phyloP scores from a whole-genome alignment of 1,140 invertebrate species.

The Heliconius melpomene region DNA sequence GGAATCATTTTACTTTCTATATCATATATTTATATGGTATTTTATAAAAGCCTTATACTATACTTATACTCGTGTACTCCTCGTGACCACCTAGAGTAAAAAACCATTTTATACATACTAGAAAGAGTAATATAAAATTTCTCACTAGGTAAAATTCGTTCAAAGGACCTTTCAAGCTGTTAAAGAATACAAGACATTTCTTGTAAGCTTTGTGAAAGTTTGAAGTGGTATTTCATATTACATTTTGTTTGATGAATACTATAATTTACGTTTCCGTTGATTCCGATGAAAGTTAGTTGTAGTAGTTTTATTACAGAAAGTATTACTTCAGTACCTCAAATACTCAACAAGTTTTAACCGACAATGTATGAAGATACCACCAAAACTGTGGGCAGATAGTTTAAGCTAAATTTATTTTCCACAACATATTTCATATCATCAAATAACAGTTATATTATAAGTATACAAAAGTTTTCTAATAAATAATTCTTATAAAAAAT shows the following conservation, averaged over 20 bases:
- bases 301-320: no score
- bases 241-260: constrained; percentile 1
- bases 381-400: no score
- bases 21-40: background rate
- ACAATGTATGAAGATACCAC: no score
- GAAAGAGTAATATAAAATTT: constrained; percentile 3
- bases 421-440: no score
- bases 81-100: background rate
- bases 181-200: constrained; percentile 1
- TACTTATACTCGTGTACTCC: background rate
- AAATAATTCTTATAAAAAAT: background rate
- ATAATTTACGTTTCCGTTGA: background rate
- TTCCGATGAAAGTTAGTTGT: no score
- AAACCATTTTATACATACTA: background rate
- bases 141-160: background rate
- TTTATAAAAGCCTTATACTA: background rate
- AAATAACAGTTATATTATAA: background rate
- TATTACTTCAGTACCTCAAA: no score
- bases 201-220: background rate
- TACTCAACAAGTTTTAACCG: no score
- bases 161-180: background rate
- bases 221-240: background rate
- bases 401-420: no score
- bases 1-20: no score
- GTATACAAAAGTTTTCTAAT: background rate